Evolutionary conservation across 2,113 vertebrate species (phyloP), one percentile per base, ranked within the genome.

Genomic region (Mesoclemmys tuberculata): DNA sequence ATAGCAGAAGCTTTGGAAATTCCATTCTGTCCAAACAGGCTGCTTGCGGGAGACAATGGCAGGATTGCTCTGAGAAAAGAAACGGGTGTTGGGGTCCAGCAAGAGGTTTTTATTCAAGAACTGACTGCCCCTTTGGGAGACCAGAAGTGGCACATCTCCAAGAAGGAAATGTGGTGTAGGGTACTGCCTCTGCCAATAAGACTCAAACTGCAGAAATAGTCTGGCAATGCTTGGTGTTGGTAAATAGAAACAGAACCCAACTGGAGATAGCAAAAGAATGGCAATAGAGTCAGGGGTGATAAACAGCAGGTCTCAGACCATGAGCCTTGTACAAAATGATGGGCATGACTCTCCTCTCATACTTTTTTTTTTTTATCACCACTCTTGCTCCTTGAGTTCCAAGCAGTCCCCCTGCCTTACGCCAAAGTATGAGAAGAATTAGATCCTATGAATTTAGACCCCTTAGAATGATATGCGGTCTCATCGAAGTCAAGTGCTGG

Each of bases 41-140:
- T 75, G 52, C 82, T 95, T 92, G 88, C 54, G 80, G 54, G 52
- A 89, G 78, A 58, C 71, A 77, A 75, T 27, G 31, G 80, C 52
- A 74, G 51, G 71, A 46, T 44, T 82, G 71, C 48, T 85, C 61
- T 87, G 80, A 85, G 94, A 82, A 26, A 55, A 84, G 19, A 0
- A 3, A 6, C 29, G 93, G 74, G 24, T 41, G 38, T 88, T 80
- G 41, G 81, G 94, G n/a, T 74, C 77, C 74, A 89, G n/a, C 35
- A 94, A 92, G 94, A 95, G 92, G 29, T 83, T 91, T 87, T 95
- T 38, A 29, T 74, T 81, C 87, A 83, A 92, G 78, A 75, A 89
- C n/a, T 54, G 81, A 21, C 38, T n/a, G 31, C 13, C 61, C 5
- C 48, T 87, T 51, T 44, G 38, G 48, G 38, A 68, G 58, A 78